Percentiles rank a stretch among this genome's conserved stretches.
Conservation (phyloP, 2,888 invertebrate genomes). For the Andrena hattorfiana region DNA sequence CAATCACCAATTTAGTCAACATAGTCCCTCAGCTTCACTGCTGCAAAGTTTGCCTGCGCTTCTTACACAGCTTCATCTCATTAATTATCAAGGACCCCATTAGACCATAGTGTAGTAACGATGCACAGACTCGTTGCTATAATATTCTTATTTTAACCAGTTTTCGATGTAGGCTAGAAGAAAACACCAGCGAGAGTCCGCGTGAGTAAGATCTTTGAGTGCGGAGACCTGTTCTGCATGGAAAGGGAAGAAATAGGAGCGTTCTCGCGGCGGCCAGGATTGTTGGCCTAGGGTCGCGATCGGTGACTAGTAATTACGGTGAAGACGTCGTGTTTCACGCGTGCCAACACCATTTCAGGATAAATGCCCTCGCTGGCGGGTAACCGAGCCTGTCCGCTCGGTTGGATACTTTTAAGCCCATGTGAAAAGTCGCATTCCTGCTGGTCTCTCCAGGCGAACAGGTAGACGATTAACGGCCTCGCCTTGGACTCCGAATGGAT, state of each 20-base stretch:
- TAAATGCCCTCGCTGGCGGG: conserved; percentile 21
- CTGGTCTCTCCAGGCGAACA: conserved; percentile 27
- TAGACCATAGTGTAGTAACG: no score
- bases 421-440: conserved; percentile 52
- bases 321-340: conserved; percentile 30
- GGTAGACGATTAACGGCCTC: conserved; percentile 47
- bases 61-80: no score
- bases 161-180: background rate
- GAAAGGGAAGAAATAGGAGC: background rate
- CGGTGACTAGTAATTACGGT: conserved; percentile 22
- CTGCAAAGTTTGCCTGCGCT: no score
- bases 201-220: background rate
- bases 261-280: background rate
- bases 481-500: conserved; percentile 14
- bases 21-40: no score
- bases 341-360: conserved; percentile 33
- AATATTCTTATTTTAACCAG: background rate
- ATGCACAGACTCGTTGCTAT: no score
- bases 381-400: conserved; percentile 34
- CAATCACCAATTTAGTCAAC: no score
- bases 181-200: background rate
- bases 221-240: background rate
- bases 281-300: conserved; percentile 23
- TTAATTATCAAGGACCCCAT: no score
- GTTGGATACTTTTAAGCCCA: conserved; percentile 41